Evolutionary conservation across 2,113 vertebrate species (phyloP).

Genomic region (Piprites chloris): DNA sequence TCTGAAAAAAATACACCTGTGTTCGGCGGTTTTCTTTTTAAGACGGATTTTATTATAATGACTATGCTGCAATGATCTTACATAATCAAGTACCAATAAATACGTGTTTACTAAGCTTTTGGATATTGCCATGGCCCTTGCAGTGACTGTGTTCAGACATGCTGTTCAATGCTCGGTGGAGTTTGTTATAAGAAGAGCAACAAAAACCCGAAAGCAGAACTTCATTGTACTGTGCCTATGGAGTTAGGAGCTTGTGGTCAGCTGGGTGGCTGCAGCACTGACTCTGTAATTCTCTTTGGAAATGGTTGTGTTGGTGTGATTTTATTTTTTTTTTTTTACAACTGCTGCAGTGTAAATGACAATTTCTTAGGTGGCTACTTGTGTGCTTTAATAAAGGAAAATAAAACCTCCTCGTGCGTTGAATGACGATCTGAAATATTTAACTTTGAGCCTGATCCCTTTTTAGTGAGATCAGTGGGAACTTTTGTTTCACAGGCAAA

Average conservation of each 20-base stretch:
- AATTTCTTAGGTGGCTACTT: conserved; percentile 44
- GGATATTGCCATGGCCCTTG: neutral
- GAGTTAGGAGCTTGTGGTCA: neutral
- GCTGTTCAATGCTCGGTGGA: conserved; percentile 26
- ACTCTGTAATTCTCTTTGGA: conserved; percentile 14
- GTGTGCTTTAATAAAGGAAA: conserved; percentile 66
- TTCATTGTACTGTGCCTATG: conserved; percentile 56
- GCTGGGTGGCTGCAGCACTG: neutral
- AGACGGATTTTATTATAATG: conserved; percentile 22
- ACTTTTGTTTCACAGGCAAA: neutral
- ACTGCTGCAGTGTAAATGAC: neutral
- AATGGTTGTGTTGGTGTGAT: neutral
- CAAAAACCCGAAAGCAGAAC: conserved; percentile 25
- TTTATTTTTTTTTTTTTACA: too few species aligned
- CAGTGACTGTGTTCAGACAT: neutral
- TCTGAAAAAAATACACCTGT: neutral
- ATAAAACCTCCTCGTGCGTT: neutral
- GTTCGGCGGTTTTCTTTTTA: neutral
- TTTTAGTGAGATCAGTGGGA: neutral
- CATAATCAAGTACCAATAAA: neutral
- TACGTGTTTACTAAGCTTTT: conserved; percentile 47
- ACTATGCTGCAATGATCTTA: neutral
- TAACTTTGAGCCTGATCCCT: neutral
- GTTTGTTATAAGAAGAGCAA: neutral
- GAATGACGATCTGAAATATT: neutral